Conservation (phyloP, 2,797 vertebrate species). For the Artibeus jamaicensis region DNA sequence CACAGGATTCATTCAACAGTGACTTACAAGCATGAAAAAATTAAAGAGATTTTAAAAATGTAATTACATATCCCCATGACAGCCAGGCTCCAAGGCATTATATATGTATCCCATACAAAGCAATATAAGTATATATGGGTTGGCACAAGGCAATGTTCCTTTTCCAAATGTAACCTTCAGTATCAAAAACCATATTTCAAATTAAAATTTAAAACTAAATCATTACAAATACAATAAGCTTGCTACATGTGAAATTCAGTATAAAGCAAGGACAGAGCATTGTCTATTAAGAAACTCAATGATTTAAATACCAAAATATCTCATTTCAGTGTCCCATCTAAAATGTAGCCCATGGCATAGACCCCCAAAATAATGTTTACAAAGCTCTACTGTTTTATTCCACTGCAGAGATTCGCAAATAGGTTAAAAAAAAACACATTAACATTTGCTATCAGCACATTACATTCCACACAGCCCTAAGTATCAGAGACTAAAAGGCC, state of each 20-base stretch:
- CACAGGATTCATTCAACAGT: background rate
- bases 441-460: background rate
- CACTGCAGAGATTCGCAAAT: background rate
- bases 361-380: background rate
- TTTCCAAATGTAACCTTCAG: background rate
- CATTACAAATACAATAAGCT: background rate
- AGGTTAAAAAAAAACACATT: background rate
- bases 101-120: background rate
- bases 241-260: background rate
- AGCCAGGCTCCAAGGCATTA: background rate
- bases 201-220: slow-evolving; percentile 21
- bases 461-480: background rate
- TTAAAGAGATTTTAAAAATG: background rate
- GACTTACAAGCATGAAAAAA: background rate
- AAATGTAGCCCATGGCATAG: background rate
- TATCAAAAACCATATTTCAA: background rate
- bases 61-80: background rate
- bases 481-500: background rate
- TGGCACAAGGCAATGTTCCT: background rate
- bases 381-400: background rate
- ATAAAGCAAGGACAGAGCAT: background rate
- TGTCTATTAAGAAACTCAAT: background rate
- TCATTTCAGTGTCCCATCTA: slow-evolving; percentile 1
- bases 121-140: background rate
- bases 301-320: background rate